Conservation (phyloP, 30 jellyfish, hydroid and myxozoan species). For the Chrysaora quinquecirrha region DNA sequence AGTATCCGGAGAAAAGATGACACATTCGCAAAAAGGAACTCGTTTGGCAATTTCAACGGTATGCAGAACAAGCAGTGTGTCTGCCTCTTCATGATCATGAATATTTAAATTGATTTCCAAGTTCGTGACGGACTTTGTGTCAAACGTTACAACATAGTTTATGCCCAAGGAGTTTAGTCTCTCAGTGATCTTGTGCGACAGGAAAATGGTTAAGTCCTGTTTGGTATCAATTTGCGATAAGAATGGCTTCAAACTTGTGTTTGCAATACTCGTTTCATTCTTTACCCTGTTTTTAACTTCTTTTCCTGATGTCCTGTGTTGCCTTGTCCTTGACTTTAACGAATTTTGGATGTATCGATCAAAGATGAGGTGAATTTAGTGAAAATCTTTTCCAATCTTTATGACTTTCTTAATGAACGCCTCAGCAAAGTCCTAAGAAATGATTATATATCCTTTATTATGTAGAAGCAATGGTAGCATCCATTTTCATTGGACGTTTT, state of each 20-base stretch:
- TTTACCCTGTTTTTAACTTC: conserved; percentile 17
- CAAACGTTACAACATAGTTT: conserved; percentile 6
- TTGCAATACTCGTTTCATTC: neutral
- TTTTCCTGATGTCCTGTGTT: conserved; percentile 33
- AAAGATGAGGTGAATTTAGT: conserved; percentile 40
- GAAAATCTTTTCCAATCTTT: conserved; percentile 12
- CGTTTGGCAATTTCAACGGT: conserved; percentile 48
- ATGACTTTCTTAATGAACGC: conserved; percentile 29
- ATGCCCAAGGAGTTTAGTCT: neutral
- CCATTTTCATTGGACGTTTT: too few species aligned
- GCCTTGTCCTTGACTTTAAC: conserved; percentile 39
- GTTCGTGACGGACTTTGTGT: conserved; percentile 11
- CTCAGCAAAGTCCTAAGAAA: neutral
- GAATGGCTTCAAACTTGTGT: conserved; percentile 18
- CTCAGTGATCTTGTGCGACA: neutral
- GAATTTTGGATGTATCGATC: conserved; percentile 39
- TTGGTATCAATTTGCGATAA: conserved; percentile 37
- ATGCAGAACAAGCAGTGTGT: conserved; percentile 39
- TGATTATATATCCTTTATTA: too few species aligned
- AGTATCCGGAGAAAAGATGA: conserved; percentile 46
- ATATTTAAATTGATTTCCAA: conserved; percentile 16
- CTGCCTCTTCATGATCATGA: conserved; percentile 69
- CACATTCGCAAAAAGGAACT: conserved; percentile 38
- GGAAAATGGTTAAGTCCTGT: conserved; percentile 28
- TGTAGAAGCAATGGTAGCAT: too few species aligned